Evolutionary conservation across 2,797 vertebrate species (phyloP), one percentile per base, ranked within the genome.

Genomic region (Prunella strophiata): DNA sequence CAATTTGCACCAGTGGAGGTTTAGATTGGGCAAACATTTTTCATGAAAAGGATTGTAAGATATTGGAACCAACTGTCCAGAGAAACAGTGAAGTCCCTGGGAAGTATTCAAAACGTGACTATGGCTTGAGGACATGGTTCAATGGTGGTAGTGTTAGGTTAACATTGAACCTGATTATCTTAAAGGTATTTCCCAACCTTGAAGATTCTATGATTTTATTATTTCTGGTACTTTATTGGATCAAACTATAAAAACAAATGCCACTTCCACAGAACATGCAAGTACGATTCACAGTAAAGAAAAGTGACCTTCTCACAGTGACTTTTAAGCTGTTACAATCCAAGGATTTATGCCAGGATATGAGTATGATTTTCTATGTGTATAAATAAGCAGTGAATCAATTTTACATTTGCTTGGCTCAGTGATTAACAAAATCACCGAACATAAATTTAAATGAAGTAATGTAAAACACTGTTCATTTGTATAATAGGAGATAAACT

Each of bases 401-500:
- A 52, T 51, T 76, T 81, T 68, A 45, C 1, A 4, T 83, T 91
- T 83, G 7, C 55, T 71, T 80, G 27, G 25, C 59, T 61, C 65
- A 67, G 13, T 88, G 65, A 83, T 88, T 71, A 91, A 87, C 38
- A 80, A 73, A 85, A 27, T 71, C 38, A 45, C 20, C 73, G 40
- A 91, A 70, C 18, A 71, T n/a, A 52, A 91, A 89, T 82, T 91
- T 73, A 75, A 89, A 92, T 74, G 23, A 92, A 87, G 40, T 30
- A 51, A 71, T 51, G 12, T 77, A 80, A 83, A 91, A 50, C 2
- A 48, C 9, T 80, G 7, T 43, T 89, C 40, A 59, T 23, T 91
- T 66, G 6, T 40, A n/a, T 29, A 72, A 50, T 38, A 26, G 43
- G 17, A 85, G 23, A 38, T 52, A 83, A 87, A 89, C 13, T 57